phyloP scores from a whole-genome alignment of 2,888 invertebrate genomes.

The Tineola bisselliella region DNA sequence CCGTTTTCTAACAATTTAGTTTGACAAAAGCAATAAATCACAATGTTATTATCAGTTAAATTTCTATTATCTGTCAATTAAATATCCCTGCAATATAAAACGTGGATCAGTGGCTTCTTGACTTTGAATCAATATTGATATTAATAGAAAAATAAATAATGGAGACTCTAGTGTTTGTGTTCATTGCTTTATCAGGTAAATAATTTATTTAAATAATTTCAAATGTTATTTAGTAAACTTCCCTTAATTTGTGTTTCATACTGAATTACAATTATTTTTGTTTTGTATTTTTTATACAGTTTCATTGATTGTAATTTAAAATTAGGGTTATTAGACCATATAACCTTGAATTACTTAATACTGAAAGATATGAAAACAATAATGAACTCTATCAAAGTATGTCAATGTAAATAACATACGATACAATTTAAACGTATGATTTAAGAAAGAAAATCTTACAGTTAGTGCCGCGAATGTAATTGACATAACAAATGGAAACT shows the following conservation, averaged over 20 bases:
- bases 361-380: background rate
- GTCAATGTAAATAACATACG: background rate
- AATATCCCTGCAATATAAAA: background rate
- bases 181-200: background rate
- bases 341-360: background rate
- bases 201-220: background rate
- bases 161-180: background rate
- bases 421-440: background rate
- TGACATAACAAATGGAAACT: conserved; percentile 19
- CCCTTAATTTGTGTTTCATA: too few relatives aligned
- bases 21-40: background rate
- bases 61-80: background rate
- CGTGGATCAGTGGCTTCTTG: background rate
- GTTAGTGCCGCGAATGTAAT: conserved; percentile 30
- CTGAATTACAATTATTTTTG: too few relatives aligned
- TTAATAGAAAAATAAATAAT: background rate
- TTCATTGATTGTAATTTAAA: background rate
- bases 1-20: too few relatives aligned
- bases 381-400: conserved; percentile 5
- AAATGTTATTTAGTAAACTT: too few relatives aligned
- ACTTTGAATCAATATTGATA: background rate
- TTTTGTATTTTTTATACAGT: too few relatives aligned
- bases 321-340: background rate
- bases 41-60: background rate
- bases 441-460: conserved; percentile 17